A percentile compares a stretch with the other conserved stretches of the same genome.
phyloP scores from a whole-genome alignment of 2,888 invertebrate species.

The Sceliomorpha sp. region DNA sequence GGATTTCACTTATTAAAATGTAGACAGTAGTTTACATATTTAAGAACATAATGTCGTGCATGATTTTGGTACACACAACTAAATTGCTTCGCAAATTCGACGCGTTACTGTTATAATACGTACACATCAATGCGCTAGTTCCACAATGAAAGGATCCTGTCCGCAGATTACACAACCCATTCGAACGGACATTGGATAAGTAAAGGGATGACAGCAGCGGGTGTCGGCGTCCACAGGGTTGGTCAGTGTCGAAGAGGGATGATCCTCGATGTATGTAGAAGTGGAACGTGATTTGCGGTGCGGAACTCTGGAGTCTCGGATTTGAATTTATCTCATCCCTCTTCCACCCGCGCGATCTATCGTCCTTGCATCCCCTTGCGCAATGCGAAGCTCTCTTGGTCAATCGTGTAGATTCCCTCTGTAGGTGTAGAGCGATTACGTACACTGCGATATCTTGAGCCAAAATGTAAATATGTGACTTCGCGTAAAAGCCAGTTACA shows the following conservation, averaged over 20 bases:
- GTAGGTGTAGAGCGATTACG: no score
- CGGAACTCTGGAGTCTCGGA: constrained; percentile 69
- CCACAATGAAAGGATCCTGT: constrained; percentile 7
- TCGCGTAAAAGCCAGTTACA: no score
- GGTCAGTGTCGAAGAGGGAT: constrained; percentile 75
- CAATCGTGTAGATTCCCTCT: neutral
- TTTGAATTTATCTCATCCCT: constrained; percentile 74
- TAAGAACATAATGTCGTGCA: no score
- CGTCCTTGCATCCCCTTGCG: constrained; percentile 7
- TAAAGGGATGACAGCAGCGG: constrained; percentile 71
- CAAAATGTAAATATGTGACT: no score
- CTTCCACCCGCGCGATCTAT: constrained; percentile 28
- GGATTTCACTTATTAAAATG: no score
- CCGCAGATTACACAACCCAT: constrained; percentile 21
- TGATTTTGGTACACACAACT: no score
- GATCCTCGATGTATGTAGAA: constrained; percentile 68
- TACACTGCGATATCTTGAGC: no score
- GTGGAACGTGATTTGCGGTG: constrained; percentile 75
- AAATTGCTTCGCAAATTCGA: no score
- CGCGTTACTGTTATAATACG: no score
- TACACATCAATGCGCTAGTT: neutral
- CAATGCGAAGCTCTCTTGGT: constrained; percentile 1
- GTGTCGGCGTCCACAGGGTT: constrained; percentile 63
- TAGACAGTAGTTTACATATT: neutral
- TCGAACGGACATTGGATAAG: constrained; percentile 67